These are phyloP conservation scores for Dynastes tityus DNA, from an alignment of 2,888 invertebrate genomes.

Conservation along the genomic window DNA sequence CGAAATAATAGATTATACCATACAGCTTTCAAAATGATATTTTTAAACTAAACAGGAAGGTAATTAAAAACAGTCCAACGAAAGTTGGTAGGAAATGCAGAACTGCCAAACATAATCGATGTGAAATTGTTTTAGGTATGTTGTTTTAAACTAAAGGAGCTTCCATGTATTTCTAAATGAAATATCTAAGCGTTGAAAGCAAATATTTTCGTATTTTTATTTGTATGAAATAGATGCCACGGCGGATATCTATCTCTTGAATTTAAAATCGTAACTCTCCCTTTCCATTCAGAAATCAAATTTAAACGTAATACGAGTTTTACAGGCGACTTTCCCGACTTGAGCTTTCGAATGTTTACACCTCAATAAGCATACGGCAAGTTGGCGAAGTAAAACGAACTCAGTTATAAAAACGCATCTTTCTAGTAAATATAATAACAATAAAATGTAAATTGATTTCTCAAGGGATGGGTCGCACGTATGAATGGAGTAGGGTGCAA, in stretches of 20 bases:
- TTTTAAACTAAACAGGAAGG: no score
- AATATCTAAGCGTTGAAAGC: neutral
- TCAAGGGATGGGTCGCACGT: constrained; percentile 64
- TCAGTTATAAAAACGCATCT: constrained; percentile 62
- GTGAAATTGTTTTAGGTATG: no score
- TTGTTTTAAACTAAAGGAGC: neutral
- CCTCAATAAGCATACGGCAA: constrained; percentile 42
- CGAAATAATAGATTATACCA: no score
- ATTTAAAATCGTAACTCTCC: neutral
- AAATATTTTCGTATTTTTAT: neutral
- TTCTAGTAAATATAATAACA: constrained; percentile 70
- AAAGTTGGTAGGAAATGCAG: no score
- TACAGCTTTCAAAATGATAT: no score
- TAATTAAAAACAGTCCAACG: no score
- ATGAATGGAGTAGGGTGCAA: constrained; percentile 58
- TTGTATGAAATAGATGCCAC: neutral
- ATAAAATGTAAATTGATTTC: constrained; percentile 70
- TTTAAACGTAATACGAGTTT: constrained; percentile 57
- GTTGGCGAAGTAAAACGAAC: constrained; percentile 56
- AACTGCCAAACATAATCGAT: no score
- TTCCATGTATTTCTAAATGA: neutral
- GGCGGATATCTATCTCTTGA: neutral
- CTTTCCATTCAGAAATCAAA: constrained; percentile 51
- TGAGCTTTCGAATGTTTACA: constrained; percentile 32
- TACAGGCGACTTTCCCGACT: constrained; percentile 55